Base-by-base conservation (phyloP, 2,797 vertebrate genomes). In the Sebastes hopkinsi region DNA sequence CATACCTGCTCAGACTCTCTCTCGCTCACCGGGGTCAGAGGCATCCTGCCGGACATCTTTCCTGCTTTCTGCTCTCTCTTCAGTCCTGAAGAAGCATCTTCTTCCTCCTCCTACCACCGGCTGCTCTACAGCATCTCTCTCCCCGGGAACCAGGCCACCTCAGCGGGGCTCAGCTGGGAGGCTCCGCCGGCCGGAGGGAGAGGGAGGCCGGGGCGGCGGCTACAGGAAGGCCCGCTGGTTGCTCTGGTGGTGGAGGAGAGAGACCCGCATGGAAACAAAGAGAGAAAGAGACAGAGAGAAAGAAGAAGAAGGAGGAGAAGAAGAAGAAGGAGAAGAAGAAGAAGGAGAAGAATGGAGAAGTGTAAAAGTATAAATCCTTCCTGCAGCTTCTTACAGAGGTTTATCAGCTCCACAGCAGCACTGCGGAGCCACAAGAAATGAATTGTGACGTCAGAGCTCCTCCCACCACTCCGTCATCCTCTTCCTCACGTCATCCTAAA, bases 21-120 rank as follows among this genome's bases (percentile, higher is more conserved):
- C 80, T 97, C 97, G 91, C 96, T 97, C 77, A 97, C 96, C 80
- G 97, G 97, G 74, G 97, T 96, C 93, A 97, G 95, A 89, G 96
- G 96, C 94, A 94, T 97, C 92, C 96, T 95, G 84, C 96, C 95
- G 90, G 97, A 97, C 96, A 97, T 97, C 66, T 95, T 95, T 16
- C 71, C 70, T 38, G 65, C 61, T 78, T 3, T 70, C 56, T 50
- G 64, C 68, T 61, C 12, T 61, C 12, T 5, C 46, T 6, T 89
- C 81, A 89, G 76, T 54, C 85, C 76, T 73, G 75, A 3, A 75
- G 7, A 18, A 22, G 58, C 85, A 81, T 85, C 78, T 60, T 75
- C 78, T 79, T 38, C 36, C 36, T 38, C 36, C 36, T 38, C 13
- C 36, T 38, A 38, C 78, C 42, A 20, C 72, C 77, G 72, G 78